phyloP scores from a whole-genome alignment of 2,888 invertebrate species.

The Palloptera scutellata region DNA sequence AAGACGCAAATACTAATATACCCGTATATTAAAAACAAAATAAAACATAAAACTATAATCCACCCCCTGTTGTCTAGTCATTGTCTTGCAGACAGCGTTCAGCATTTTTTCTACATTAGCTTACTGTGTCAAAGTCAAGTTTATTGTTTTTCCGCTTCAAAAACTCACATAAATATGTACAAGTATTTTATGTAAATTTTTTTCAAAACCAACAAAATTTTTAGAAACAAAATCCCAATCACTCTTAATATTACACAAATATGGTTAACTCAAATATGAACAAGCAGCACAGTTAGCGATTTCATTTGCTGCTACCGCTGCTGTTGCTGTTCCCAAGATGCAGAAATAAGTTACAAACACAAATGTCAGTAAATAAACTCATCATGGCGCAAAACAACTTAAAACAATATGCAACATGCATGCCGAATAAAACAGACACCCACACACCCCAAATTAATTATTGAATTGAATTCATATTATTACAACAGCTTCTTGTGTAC shows the following conservation, averaged over 20 bases:
- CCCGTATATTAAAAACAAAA: too few relatives aligned
- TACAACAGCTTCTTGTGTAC: too few relatives aligned
- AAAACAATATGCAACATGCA: background rate
- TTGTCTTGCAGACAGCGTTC: too few relatives aligned
- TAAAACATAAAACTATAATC: too few relatives aligned
- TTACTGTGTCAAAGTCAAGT: slow-evolving; percentile 47
- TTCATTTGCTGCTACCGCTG: background rate
- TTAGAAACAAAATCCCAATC: background rate
- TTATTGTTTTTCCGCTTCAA: slow-evolving; percentile 27
- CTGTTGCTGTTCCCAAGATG: background rate
- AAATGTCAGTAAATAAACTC: slow-evolving; percentile 20
- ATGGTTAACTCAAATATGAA: background rate
- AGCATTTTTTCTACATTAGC: background rate
- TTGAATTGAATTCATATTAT: too few relatives aligned
- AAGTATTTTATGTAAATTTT: slow-evolving; percentile 21
- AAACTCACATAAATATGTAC: background rate
- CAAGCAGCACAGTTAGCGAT: background rate
- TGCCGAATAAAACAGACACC: background rate
- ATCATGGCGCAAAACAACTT: slow-evolving; percentile 15
- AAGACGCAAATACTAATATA: too few relatives aligned
- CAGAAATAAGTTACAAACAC: background rate
- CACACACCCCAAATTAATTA: background rate
- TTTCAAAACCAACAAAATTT: background rate
- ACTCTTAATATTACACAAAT: background rate
- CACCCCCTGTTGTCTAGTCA: too few relatives aligned